Conservation (phyloP, 2,888 invertebrate species). For the Notodonta ziczac region DNA sequence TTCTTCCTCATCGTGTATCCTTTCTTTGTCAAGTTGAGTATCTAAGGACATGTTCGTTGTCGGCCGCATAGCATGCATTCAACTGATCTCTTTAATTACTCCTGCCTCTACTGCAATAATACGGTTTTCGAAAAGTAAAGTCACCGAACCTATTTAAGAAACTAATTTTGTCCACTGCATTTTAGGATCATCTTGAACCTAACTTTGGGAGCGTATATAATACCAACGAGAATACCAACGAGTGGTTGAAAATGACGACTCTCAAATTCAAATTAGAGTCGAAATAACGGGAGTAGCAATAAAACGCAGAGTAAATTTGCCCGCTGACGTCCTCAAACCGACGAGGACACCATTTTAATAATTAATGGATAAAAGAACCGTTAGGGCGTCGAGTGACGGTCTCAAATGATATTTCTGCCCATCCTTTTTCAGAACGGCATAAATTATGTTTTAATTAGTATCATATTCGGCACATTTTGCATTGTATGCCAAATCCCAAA, state of each 20-base stretch:
- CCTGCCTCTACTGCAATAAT: too few relatives aligned
- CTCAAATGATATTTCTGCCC: neutral
- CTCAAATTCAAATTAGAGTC: slow-evolving; percentile 14
- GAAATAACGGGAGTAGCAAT: slow-evolving; percentile 13
- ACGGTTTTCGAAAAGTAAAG: too few relatives aligned
- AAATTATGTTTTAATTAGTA: neutral
- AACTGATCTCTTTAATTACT: too few relatives aligned
- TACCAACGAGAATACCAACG: neutral
- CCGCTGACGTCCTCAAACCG: slow-evolving; percentile 9
- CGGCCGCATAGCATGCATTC: too few relatives aligned
- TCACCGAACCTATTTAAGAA: too few relatives aligned
- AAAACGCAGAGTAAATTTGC: slow-evolving; percentile 6
- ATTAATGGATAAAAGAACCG: slow-evolving; percentile 21
- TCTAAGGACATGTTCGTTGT: too few relatives aligned
- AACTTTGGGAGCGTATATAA: neutral
- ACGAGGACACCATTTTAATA: slow-evolving; percentile 9
- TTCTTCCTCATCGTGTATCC: too few relatives aligned
- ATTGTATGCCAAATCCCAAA: too few relatives aligned
- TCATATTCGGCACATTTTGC: neutral
- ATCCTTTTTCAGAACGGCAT: neutral
- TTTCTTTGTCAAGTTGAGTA: too few relatives aligned
- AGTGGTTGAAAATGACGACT: neutral
- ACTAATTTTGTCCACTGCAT: neutral
- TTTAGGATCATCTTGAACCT: neutral
- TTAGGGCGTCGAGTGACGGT: slow-evolving; percentile 7